Percentiles rank a stretch among this genome's conserved stretches.
phyloP scores from a whole-genome alignment of 2,797 vertebrate genomes.

The Enteromius thamalakanensis region DNA sequence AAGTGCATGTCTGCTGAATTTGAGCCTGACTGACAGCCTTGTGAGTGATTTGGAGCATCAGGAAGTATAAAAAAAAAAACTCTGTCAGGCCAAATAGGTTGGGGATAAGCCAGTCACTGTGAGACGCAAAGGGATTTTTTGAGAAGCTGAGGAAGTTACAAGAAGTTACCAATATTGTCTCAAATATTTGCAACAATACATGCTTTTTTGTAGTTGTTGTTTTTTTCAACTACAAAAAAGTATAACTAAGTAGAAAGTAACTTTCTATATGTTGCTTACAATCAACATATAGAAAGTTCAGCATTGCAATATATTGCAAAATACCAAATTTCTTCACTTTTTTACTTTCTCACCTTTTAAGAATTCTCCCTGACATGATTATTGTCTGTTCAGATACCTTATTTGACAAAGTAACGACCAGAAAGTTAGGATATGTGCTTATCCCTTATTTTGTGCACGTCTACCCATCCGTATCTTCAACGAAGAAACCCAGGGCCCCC shows the following conservation, averaged over 20 bases:
- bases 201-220: not conserved
- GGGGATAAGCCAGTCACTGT: not conserved
- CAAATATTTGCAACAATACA: not conserved
- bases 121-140: not conserved
- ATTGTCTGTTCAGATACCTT: not conserved
- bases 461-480: constrained; percentile 13
- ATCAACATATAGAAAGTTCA: not conserved
- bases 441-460: constrained; percentile 23
- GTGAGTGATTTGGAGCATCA: not conserved
- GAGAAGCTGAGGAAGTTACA: not conserved
- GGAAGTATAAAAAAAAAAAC: not conserved
- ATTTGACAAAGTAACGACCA: constrained; percentile 6
- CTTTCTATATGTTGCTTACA: not conserved
- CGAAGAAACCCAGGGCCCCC: constrained; percentile 38
- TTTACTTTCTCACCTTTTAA: not conserved
- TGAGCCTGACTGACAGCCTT: not conserved
- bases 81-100: not conserved
- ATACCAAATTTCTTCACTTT: not conserved
- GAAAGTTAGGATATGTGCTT: constrained; percentile 4
- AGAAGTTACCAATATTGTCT: not conserved
- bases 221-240: not conserved
- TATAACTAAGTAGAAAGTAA: too few species aligned
- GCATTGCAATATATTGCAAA: not conserved
- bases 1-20: not conserved
- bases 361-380: constrained; percentile 1